A percentile compares a stretch with the other conserved stretches of the same genome.
phyloP scores from a whole-genome alignment of 2,113 vertebrate species.

The Ranitomeya imitator region DNA sequence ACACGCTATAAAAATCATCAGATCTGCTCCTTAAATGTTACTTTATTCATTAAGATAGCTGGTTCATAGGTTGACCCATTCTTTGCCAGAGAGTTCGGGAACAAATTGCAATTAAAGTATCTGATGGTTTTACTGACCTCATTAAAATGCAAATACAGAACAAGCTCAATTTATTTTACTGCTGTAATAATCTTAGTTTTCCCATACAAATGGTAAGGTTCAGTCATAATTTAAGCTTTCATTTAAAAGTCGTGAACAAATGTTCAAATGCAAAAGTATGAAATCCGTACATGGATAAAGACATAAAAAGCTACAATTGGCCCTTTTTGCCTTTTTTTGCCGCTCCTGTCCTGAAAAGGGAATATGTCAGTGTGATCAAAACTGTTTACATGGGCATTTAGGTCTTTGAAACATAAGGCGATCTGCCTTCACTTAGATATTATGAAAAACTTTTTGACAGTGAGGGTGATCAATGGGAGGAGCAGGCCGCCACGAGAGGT shows the following conservation, averaged over 20 bases:
- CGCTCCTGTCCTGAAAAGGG: too few species aligned
- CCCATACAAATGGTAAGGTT: constrained; percentile 44
- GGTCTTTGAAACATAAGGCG: too few species aligned
- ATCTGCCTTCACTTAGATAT: too few species aligned
- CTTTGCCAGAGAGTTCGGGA: constrained; percentile 42
- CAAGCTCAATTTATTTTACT: constrained; percentile 52
- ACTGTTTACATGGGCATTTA: neutral
- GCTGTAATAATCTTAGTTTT: constrained; percentile 43
- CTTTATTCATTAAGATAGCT: constrained; percentile 36
- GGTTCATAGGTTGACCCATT: constrained; percentile 44
- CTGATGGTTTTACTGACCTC: constrained; percentile 57
- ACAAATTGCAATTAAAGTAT: constrained; percentile 55
- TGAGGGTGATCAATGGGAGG: too few species aligned
- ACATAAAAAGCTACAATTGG: neutral
- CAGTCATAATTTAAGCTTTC: constrained; percentile 27
- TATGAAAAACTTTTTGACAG: too few species aligned
- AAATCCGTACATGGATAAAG: constrained; percentile 9
- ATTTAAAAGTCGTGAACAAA: constrained; percentile 25
- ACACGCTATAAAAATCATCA: constrained; percentile 35
- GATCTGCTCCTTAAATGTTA: constrained; percentile 31
- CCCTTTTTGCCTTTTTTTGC: neutral
- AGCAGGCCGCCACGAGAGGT: too few species aligned
- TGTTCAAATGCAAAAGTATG: constrained; percentile 4
- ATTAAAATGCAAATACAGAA: constrained; percentile 54
- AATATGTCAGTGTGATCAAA: neutral